Evolutionary conservation across 2,888 invertebrate genomes (phyloP).

Genomic region (Malthinus seriepunctatus): DNA sequence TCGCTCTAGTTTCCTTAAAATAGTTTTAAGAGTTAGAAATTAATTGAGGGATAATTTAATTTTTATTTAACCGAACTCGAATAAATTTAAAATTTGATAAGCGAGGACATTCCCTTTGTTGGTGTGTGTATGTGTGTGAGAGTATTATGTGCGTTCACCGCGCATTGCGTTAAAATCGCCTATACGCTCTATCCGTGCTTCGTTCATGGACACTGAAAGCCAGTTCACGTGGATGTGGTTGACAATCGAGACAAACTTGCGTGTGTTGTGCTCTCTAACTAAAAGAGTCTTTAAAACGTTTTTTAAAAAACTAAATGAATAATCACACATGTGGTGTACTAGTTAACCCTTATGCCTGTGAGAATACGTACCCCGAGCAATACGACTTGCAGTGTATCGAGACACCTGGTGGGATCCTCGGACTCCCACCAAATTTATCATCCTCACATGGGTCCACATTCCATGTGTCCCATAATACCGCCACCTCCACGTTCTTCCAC

Average conservation of each 20-base stretch:
- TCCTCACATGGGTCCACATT: constrained; percentile 51
- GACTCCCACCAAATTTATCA: constrained; percentile 42
- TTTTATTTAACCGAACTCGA: too few species aligned
- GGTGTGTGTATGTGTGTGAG: constrained; percentile 45
- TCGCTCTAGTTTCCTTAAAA: too few species aligned
- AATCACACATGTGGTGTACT: constrained; percentile 13
- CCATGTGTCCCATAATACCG: constrained; percentile 45
- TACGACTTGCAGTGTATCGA: constrained; percentile 52
- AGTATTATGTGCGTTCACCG: constrained; percentile 57
- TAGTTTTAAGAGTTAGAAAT: too few species aligned
- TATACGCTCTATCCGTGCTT: constrained; percentile 66
- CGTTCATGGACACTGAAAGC: constrained; percentile 49
- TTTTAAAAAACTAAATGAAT: constrained; percentile 26
- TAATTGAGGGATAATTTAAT: too few species aligned
- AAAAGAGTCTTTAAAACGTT: not conserved
- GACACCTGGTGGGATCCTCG: constrained; percentile 49
- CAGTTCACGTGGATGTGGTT: constrained; percentile 67
- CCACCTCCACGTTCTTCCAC: constrained; percentile 54
- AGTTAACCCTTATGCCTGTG: constrained; percentile 35
- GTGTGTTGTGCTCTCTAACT: constrained; percentile 12
- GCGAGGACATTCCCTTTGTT: constrained; percentile 38
- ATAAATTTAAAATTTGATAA: too few species aligned
- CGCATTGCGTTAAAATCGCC: constrained; percentile 57
- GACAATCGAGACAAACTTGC: constrained; percentile 58
- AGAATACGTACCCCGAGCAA: constrained; percentile 41